phyloP scores from a whole-genome alignment of 2,113 vertebrate species.

The Beaufortia kweichowensis region DNA sequence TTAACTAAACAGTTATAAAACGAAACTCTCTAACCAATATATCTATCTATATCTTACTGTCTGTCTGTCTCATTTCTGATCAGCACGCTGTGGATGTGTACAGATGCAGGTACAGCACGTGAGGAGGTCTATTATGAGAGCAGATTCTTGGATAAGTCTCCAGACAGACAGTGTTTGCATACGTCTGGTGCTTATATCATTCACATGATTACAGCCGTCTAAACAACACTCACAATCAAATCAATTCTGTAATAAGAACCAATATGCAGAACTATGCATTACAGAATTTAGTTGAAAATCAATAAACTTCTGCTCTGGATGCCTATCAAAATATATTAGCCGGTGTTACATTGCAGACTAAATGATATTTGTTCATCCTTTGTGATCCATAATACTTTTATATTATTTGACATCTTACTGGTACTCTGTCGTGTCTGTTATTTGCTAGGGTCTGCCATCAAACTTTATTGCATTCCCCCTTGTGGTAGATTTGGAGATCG shows the following conservation, averaged over 20 bases:
- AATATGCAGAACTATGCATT: slow-evolving; percentile 22
- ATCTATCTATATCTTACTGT: too few species aligned
- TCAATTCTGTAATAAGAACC: slow-evolving; percentile 12
- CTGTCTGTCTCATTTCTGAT: too few species aligned
- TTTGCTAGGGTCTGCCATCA: background rate
- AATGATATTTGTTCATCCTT: background rate
- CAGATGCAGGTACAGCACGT: too few species aligned
- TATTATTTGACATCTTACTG: too few species aligned
- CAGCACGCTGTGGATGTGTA: too few species aligned
- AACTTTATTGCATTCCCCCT: background rate
- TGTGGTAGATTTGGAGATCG: background rate
- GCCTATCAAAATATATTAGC: background rate
- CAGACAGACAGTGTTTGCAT: slow-evolving; percentile 24
- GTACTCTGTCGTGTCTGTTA: background rate
- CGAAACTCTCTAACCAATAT: too few species aligned
- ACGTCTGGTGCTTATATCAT: slow-evolving; percentile 19
- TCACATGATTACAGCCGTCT: slow-evolving; percentile 31
- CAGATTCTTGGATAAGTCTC: slow-evolving; percentile 7
- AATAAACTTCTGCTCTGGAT: slow-evolving; percentile 6
- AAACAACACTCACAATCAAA: slow-evolving; percentile 14
- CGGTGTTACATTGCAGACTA: slow-evolving; percentile 4
- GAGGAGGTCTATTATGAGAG: background rate
- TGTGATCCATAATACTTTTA: background rate
- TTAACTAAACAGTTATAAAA: too few species aligned
- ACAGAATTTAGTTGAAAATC: slow-evolving; percentile 6